phyloP scores from a whole-genome alignment of 2,888 invertebrate species.

The Zhengitettix transpicula region DNA sequence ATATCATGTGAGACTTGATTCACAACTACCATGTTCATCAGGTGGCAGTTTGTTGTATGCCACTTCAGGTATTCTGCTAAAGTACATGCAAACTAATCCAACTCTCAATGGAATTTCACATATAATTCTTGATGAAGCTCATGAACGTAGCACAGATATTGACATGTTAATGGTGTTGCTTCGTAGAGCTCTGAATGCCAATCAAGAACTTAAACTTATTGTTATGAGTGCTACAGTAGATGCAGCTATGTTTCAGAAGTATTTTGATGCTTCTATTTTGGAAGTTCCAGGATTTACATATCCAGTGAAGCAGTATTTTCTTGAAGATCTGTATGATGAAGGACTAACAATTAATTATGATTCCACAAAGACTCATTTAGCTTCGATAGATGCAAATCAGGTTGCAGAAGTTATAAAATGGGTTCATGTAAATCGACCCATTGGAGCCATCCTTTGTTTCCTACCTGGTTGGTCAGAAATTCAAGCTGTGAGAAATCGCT shows the following conservation, averaged over 20 bases:
- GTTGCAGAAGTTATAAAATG: slow-evolving; percentile 34
- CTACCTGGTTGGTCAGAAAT: slow-evolving; percentile 64
- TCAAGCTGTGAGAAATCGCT: slow-evolving; percentile 28
- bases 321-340: slow-evolving; percentile 23
- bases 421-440: slow-evolving; percentile 35
- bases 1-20: slow-evolving; percentile 35
- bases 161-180: slow-evolving; percentile 40
- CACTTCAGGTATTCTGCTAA: slow-evolving; percentile 45
- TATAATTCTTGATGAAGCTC: slow-evolving; percentile 56
- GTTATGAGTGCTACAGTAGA: slow-evolving; percentile 63
- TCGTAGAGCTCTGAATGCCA: slow-evolving; percentile 33
- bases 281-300: slow-evolving; percentile 25
- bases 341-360: neutral
- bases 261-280: slow-evolving; percentile 21
- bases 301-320: slow-evolving; percentile 39
- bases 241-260: slow-evolving; percentile 39
- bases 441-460: slow-evolving; percentile 54
- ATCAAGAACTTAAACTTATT: slow-evolving; percentile 38
- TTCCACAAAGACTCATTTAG: neutral
- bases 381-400: slow-evolving; percentile 15
- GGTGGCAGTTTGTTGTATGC: slow-evolving; percentile 48
- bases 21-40: slow-evolving; percentile 25
- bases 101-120: slow-evolving; percentile 36
- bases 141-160: slow-evolving; percentile 51
- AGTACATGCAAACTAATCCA: slow-evolving; percentile 14